These are phyloP conservation scores for Drosophila peninsularis DNA, from an alignment of 2,888 invertebrate species.

Conservation along the genomic window DNA sequence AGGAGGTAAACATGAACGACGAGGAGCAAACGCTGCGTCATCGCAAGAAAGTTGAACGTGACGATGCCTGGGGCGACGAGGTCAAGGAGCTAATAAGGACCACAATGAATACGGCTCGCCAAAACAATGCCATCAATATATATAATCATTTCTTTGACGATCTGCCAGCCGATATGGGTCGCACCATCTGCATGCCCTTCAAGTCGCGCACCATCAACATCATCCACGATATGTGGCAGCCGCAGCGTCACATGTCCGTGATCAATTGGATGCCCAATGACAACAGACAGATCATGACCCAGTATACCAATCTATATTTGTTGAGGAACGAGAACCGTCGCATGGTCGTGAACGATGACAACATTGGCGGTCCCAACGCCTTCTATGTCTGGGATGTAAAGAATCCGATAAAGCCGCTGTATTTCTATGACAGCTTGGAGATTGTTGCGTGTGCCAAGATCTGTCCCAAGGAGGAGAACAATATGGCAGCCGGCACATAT, in stretches of 20 bases:
- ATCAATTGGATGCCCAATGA: slow-evolving; percentile 89
- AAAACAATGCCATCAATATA: slow-evolving; percentile 93
- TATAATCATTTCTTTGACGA: slow-evolving; percentile 90
- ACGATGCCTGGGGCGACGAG: slow-evolving; percentile 89
- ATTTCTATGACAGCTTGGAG: slow-evolving; percentile 89
- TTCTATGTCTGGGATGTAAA: slow-evolving; percentile 80
- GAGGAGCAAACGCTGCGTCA: slow-evolving; percentile 90
- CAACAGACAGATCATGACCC: slow-evolving; percentile 63
- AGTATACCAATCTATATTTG: slow-evolving; percentile 61
- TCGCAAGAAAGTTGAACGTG: slow-evolving; percentile 91
- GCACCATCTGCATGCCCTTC: slow-evolving; percentile 86
- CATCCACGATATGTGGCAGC: slow-evolving; percentile 87
- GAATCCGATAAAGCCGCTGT: slow-evolving; percentile 87
- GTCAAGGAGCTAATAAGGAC: slow-evolving; percentile 82
- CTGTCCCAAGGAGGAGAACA: slow-evolving; percentile 93
- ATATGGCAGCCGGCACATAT: slow-evolving; percentile 89
- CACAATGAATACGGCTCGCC: slow-evolving; percentile 79
- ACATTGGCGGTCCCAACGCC: slow-evolving; percentile 55
- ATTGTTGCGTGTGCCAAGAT: slow-evolving; percentile 92
- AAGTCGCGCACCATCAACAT: slow-evolving; percentile 88
- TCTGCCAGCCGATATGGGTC: slow-evolving; percentile 83
- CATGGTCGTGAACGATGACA: slow-evolving; percentile 25
- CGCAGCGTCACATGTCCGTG: slow-evolving; percentile 85
- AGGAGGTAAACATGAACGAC: slow-evolving; percentile 88
- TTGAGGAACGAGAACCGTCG: slow-evolving; percentile 11